phyloP scores from a whole-genome alignment of 2,888 invertebrate species.

The Chaitophorus viminalis region DNA sequence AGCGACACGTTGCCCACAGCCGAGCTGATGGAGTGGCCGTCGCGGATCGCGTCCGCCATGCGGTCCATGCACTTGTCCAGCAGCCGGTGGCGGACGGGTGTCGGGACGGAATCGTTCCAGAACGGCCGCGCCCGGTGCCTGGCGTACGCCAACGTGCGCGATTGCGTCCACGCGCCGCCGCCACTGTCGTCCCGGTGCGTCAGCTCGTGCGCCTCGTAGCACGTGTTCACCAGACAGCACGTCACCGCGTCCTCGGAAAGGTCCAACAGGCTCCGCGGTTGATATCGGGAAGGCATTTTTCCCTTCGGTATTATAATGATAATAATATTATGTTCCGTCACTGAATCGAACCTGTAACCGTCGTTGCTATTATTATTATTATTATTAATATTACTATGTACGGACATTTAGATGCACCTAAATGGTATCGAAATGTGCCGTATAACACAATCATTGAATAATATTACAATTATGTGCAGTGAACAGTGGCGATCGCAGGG shows the following conservation, averaged over 20 bases:
- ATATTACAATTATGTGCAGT: too few species aligned
- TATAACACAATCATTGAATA: too few species aligned
- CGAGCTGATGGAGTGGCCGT: conserved; percentile 64
- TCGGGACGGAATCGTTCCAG: conserved; percentile 67
- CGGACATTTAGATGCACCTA: too few species aligned
- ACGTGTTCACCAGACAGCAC: conserved; percentile 67
- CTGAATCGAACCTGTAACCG: conserved; percentile 33
- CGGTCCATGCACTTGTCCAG: conserved; percentile 67
- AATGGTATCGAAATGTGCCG: too few species aligned
- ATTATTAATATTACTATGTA: too few species aligned
- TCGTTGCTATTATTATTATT: too few species aligned
- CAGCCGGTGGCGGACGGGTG: conserved; percentile 67
- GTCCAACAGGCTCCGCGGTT: conserved; percentile 67
- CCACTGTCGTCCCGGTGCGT: conserved; percentile 55
- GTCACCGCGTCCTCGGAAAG: conserved; percentile 68
- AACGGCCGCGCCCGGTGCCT: conserved; percentile 67
- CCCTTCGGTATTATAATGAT: too few species aligned
- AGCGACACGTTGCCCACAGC: conserved; percentile 68
- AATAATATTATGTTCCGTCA: conserved; percentile 41
- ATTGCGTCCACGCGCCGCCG: conserved; percentile 67
- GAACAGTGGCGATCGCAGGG: too few species aligned
- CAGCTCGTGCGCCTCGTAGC: conserved; percentile 66
- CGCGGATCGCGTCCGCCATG: conserved; percentile 66
- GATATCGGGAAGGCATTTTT: conserved; percentile 64
- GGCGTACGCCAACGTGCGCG: conserved; percentile 67